Percentiles rank a stretch among this genome's conserved stretches.
Conservation (phyloP, 2,888 invertebrate species). For the Chamaedrilus cognettii region DNA sequence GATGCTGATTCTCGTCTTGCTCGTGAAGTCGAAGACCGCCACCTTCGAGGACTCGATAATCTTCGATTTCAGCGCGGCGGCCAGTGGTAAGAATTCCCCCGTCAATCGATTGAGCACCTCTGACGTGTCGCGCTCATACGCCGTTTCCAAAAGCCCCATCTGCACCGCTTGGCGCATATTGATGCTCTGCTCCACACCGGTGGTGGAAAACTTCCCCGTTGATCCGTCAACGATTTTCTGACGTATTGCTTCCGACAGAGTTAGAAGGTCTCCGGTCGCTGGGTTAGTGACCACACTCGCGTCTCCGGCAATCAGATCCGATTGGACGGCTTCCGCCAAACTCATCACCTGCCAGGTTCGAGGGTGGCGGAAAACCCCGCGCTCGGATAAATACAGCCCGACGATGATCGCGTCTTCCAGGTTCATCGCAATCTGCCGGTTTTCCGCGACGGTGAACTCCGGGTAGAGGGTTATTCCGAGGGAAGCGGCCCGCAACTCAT, state of each 20-base stretch:
- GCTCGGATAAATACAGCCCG: slow-evolving; percentile 67
- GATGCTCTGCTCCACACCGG: slow-evolving; percentile 65
- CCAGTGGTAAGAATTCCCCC: slow-evolving; percentile 74
- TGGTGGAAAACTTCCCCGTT: slow-evolving; percentile 73
- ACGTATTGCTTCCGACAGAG: slow-evolving; percentile 62
- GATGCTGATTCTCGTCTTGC: slow-evolving; percentile 77
- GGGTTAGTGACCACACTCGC: slow-evolving; percentile 50
- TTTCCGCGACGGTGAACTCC: slow-evolving; percentile 20
- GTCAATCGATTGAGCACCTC: slow-evolving; percentile 77
- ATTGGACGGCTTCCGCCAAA: slow-evolving; percentile 75
- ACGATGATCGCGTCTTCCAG: slow-evolving; percentile 39
- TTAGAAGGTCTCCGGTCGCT: slow-evolving; percentile 38
- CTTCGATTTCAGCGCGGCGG: slow-evolving; percentile 71
- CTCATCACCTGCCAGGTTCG: slow-evolving; percentile 78
- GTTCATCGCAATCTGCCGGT: slow-evolving; percentile 31
- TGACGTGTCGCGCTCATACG: slow-evolving; percentile 74
- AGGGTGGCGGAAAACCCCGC: slow-evolving; percentile 70
- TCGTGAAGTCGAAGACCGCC: slow-evolving; percentile 69
- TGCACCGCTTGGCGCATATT: slow-evolving; percentile 59
- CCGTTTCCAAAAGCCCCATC: slow-evolving; percentile 47
- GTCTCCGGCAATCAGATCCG: slow-evolving; percentile 47
- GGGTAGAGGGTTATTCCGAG: slow-evolving; percentile 32
- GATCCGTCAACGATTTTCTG: slow-evolving; percentile 77
- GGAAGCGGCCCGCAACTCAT: slow-evolving; percentile 60
- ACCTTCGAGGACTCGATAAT: slow-evolving; percentile 71